Conservation (phyloP, 2,888 invertebrate genomes). For the Cremastinae sp. region DNA sequence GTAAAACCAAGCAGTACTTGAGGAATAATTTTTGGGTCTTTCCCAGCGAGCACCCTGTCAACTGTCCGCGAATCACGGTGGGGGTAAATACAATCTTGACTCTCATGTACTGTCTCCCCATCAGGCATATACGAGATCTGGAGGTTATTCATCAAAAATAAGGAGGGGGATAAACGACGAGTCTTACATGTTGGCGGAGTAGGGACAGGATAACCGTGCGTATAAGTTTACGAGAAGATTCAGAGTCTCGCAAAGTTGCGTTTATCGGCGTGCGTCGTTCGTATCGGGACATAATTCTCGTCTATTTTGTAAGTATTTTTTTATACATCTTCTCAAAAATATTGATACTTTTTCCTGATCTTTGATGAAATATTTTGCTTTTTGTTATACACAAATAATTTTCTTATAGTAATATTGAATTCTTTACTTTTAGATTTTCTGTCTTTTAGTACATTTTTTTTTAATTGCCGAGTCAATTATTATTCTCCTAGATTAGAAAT, state of each 20-base stretch:
- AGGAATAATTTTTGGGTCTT: constrained; percentile 57
- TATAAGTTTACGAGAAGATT: neutral
- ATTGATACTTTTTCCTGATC: constrained; percentile 12
- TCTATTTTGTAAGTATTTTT: constrained; percentile 35
- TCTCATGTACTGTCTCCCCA: constrained; percentile 22
- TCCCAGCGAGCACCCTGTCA: constrained; percentile 28
- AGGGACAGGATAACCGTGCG: constrained; percentile 56
- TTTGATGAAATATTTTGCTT: no score
- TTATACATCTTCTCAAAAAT: neutral
- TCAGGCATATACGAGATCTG: constrained; percentile 35
- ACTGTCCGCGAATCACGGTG: neutral
- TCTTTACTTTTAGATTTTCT: no score
- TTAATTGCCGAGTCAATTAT: no score
- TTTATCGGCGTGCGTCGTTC: constrained; percentile 59
- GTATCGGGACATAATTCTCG: constrained; percentile 46
- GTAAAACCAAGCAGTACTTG: constrained; percentile 3
- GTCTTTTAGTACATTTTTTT: no score
- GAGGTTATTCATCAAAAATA: constrained; percentile 23
- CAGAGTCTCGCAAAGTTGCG: constrained; percentile 4
- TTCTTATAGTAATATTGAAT: no score
- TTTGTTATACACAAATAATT: no score
- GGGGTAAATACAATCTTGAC: neutral
- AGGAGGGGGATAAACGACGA: constrained; percentile 52
- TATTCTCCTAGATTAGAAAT: no score
- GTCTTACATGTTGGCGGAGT: constrained; percentile 52